Conservation (phyloP, 1,140 invertebrate species). For the Helicoverpa armigera region DNA sequence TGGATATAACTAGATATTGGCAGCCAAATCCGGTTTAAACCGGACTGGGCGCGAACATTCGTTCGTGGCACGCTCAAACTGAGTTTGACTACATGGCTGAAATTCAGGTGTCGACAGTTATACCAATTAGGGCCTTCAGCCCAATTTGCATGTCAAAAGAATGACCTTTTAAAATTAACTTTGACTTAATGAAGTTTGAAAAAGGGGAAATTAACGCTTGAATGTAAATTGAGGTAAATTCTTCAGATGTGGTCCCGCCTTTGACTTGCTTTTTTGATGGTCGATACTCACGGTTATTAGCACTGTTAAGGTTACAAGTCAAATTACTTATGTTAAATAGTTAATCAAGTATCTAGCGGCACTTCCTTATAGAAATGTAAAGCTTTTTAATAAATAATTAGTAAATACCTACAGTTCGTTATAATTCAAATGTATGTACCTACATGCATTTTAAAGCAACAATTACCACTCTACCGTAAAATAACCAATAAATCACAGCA, state of each 20-base stretch:
- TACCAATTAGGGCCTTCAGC: constrained; percentile 49
- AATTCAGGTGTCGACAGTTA: constrained; percentile 50
- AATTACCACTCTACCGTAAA: no score
- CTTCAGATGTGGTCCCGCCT: neutral
- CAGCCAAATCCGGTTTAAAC: constrained; percentile 60
- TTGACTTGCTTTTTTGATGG: neutral
- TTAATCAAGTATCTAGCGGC: no score
- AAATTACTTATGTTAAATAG: no score
- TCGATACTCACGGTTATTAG: neutral
- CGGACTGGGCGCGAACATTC: constrained; percentile 33
- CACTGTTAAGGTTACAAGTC: neutral
- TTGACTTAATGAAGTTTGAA: constrained; percentile 31
- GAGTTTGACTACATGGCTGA: constrained; percentile 49
- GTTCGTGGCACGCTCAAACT: constrained; percentile 43
- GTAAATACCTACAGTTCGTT: no score
- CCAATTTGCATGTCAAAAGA: constrained; percentile 59
- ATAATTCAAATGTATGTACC: no score
- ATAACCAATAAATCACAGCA: neutral
- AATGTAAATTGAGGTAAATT: constrained; percentile 14
- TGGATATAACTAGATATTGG: constrained; percentile 56
- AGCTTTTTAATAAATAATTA: no score
- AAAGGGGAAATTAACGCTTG: constrained; percentile 29
- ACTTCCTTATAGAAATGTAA: no score
- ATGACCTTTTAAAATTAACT: constrained; percentile 47
- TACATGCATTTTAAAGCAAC: no score